phyloP scores from a whole-genome alignment of 2,888 invertebrate species.

The Heliothis peltigera region DNA sequence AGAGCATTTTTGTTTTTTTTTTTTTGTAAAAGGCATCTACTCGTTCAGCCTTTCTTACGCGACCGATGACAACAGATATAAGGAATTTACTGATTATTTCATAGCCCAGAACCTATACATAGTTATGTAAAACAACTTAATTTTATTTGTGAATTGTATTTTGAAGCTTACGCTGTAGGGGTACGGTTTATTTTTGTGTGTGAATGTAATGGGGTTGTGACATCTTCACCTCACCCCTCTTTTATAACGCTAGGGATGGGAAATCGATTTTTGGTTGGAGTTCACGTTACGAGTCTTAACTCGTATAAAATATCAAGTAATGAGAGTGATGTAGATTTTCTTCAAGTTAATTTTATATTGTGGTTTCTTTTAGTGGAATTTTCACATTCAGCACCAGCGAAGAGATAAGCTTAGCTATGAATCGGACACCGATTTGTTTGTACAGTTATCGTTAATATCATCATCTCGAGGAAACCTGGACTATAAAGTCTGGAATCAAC shows the following conservation, averaged over 20 bases:
- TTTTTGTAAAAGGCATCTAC: conserved; percentile 29
- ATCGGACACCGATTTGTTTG: too few relatives aligned
- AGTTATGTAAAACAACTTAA: conserved; percentile 80
- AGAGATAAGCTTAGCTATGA: too few relatives aligned
- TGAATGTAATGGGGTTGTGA: conserved; percentile 61
- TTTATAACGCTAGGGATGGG: conserved; percentile 58
- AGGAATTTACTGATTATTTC: conserved; percentile 86
- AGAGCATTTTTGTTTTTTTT: conserved; percentile 45
- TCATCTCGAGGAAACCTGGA: too few relatives aligned
- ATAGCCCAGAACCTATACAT: conserved; percentile 72
- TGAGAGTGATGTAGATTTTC: background rate
- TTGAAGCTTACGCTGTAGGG: conserved; percentile 17
- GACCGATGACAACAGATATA: conserved; percentile 50
- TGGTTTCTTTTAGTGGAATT: too few relatives aligned
- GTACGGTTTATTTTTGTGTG: conserved; percentile 58
- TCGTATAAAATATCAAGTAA: background rate
- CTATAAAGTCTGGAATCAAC: too few relatives aligned
- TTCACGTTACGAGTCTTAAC: conserved; percentile 4
- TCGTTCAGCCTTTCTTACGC: conserved; percentile 34
- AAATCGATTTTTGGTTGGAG: conserved; percentile 13
- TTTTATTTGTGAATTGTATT: conserved; percentile 53
- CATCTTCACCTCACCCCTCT: conserved; percentile 70
- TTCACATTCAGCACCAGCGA: too few relatives aligned
- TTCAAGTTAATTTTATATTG: background rate
- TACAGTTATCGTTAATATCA: too few relatives aligned